phyloP scores from a whole-genome alignment of 2,888 invertebrate species.

The Apamea anceps region DNA sequence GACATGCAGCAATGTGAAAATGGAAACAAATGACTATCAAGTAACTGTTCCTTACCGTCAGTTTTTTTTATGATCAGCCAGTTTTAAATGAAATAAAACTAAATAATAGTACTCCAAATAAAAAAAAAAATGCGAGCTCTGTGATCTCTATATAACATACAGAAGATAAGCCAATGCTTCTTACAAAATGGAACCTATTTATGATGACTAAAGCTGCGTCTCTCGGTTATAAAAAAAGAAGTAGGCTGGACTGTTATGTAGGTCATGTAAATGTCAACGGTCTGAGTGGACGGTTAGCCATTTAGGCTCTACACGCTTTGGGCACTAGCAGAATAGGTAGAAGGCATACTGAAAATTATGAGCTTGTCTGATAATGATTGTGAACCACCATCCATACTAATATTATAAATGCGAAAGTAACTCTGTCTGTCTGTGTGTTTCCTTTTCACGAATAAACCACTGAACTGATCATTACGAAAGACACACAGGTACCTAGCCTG shows the following conservation, averaged over 20 bases:
- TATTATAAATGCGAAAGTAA: background rate
- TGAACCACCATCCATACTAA: background rate
- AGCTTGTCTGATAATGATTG: background rate
- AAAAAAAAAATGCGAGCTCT: background rate
- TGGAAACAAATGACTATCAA: background rate
- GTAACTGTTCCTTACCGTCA: background rate
- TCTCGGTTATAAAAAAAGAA: constrained; percentile 39
- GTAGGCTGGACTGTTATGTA: constrained; percentile 48
- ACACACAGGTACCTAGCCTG: background rate
- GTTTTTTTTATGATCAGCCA: background rate
- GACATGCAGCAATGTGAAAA: background rate
- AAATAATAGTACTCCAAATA: background rate
- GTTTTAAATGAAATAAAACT: too few species aligned
- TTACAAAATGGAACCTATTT: constrained; percentile 20
- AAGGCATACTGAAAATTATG: constrained; percentile 12
- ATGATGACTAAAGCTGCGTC: constrained; percentile 14
- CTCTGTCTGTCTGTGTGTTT: too few species aligned
- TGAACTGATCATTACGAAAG: background rate
- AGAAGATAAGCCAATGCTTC: background rate
- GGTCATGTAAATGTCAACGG: constrained; percentile 62
- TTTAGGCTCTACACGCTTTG: constrained; percentile 9
- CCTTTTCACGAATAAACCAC: background rate
- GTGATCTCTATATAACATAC: background rate
- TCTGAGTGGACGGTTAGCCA: constrained; percentile 25
- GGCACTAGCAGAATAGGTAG: constrained; percentile 1